Evolutionary conservation across 1,140 invertebrate genomes (phyloP), one percentile per base, ranked within the genome.

Genomic region (Armadillidium nasatum): DNA sequence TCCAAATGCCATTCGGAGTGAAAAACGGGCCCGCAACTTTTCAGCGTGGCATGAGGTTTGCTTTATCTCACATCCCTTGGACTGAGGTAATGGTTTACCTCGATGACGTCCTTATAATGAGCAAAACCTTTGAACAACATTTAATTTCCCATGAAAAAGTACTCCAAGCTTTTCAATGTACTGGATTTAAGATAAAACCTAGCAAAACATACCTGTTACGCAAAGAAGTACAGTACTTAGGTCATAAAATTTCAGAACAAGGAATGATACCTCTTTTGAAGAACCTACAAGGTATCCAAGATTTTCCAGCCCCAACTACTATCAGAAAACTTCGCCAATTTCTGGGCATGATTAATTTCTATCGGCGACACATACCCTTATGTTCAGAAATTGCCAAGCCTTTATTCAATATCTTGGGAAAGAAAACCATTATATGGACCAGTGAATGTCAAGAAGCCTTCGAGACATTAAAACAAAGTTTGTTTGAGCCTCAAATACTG

Each of bases 321-420:
- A 33, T 33, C 33, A 1, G 33, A 33, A 33, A 33, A 33, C 33
- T 33, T 33, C 33, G 33, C 6, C 33, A 33, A 33, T 33, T 33
- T 6, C 33, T 33, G 33, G 33, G 33, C 33, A 33, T 33, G 33
- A 6, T 33, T 6, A 33, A 33, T 33, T 33, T 33, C 6, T 33
- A 33, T 33, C 33, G 33, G 1, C 1, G 50, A 60, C 19, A 60
- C 19, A 23, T 73, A 44, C 72, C 72, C 7, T 7, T 6, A 15
- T 73, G 72, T 54, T 73, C 46, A 3, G 72, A 19, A 6, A 73
- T 73, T 21, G 46, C 50, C 11, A 46, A 73, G 7, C 72, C 72
- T 7, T 22, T 73, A 10, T 73, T 45, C 19, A n/a, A 73, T 2
- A 6, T 46, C 22, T n/a, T 23, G 44, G 13, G 15, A 1, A 60